These are phyloP conservation scores for Rachycentron canadum DNA, from an alignment of 2,797 vertebrate species.

Conservation along the genomic window DNA sequence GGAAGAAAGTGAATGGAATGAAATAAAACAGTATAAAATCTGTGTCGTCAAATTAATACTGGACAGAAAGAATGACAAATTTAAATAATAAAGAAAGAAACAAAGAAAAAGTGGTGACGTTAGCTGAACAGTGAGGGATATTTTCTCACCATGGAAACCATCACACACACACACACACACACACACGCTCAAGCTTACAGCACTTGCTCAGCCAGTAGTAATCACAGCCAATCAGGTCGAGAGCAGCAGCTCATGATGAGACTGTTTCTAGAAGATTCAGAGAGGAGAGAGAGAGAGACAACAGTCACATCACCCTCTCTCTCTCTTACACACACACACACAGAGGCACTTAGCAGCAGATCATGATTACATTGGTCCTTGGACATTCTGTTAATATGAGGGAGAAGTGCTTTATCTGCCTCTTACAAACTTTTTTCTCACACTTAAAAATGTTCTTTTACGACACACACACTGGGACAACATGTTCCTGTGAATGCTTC, in stretches of 20 bases:
- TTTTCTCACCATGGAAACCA: conserved; percentile 46
- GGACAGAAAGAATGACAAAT: neutral
- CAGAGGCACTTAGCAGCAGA: neutral
- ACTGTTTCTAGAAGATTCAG: conserved; percentile 15
- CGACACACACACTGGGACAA: too few species aligned
- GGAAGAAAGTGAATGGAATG: too few species aligned
- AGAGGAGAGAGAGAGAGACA: neutral
- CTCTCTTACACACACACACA: neutral
- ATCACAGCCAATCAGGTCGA: conserved; percentile 27
- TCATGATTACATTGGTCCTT: conserved; percentile 14
- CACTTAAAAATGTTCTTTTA: neutral
- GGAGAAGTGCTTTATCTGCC: neutral
- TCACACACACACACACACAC: neutral
- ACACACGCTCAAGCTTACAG: neutral
- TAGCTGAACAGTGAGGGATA: neutral
- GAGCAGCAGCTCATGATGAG: conserved; percentile 20
- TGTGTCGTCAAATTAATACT: too few species aligned
- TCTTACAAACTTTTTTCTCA: neutral
- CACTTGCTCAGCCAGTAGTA: conserved; percentile 10
- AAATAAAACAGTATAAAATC: too few species aligned
- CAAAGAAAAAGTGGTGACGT: neutral
- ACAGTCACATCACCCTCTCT: neutral
- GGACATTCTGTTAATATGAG: neutral
- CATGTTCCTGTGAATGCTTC: too few species aligned
- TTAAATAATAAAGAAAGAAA: neutral